Conservation (phyloP, 2,113 vertebrate species). For the Laticauda colubrina region DNA sequence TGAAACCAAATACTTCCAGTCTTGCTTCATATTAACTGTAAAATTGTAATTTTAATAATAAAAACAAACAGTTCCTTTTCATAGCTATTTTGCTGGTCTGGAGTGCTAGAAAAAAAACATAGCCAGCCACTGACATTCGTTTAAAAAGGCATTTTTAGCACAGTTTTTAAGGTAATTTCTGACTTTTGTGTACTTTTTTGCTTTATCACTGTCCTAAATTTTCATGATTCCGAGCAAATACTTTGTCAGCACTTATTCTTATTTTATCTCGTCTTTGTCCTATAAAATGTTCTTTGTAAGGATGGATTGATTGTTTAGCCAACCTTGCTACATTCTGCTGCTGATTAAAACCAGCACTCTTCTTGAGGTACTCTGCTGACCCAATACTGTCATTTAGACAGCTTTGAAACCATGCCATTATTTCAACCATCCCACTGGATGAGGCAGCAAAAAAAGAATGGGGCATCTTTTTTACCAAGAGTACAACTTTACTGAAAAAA, state of each 20-base stretch:
- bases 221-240: neutral
- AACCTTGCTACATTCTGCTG: neutral
- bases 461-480: neutral
- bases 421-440: neutral
- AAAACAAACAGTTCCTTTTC: neutral
- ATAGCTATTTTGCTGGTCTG: neutral
- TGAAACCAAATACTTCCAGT: neutral
- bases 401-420: neutral
- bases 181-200: neutral
- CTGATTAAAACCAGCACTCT: neutral
- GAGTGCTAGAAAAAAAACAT: neutral
- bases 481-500: neutral
- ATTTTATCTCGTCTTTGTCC: neutral
- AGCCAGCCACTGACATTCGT: neutral
- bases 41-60: neutral
- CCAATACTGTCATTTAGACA: neutral
- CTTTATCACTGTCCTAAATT: neutral
- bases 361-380: neutral
- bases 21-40: neutral
- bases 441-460: neutral
- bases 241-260: neutral
- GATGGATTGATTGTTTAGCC: neutral
- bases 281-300: neutral
- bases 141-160: neutral
- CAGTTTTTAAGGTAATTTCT: neutral